Evolutionary conservation across 2,113 vertebrate genomes (phyloP).

Genomic region (Marcusenius ussheri): DNA sequence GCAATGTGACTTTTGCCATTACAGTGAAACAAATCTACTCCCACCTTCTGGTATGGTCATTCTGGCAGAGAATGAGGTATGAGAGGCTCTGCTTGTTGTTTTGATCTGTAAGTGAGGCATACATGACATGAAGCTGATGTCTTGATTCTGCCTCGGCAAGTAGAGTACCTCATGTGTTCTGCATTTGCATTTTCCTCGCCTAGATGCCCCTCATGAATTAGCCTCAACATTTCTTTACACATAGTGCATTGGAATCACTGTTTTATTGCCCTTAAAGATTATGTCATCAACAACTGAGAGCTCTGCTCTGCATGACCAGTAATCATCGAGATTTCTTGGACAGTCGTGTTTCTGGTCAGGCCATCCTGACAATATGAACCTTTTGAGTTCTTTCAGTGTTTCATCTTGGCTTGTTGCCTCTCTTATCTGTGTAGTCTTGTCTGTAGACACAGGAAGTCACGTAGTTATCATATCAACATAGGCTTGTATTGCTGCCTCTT

Average conservation of each 20-base stretch:
- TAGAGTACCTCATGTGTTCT: conserved; percentile 19
- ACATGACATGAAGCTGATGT: conserved; percentile 16
- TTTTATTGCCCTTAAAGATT: conserved; percentile 19
- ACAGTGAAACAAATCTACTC: conserved; percentile 21
- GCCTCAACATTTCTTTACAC: conserved; percentile 18
- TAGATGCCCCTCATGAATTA: conserved; percentile 18
- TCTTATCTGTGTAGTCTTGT: too few species aligned
- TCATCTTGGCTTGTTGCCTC: too few species aligned
- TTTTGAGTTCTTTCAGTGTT: too few species aligned
- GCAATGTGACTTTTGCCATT: conserved; percentile 24
- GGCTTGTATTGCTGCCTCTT: too few species aligned
- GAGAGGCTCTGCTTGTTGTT: conserved; percentile 21
- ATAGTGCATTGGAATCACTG: background rate
- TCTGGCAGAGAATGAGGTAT: conserved; percentile 8
- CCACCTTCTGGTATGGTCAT: conserved; percentile 22
- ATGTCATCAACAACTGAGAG: conserved; percentile 4
- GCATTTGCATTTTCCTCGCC: conserved; percentile 21
- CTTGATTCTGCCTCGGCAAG: conserved; percentile 18
- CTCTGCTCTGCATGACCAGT: conserved; percentile 8
- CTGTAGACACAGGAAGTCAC: too few species aligned
- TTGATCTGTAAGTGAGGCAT: conserved; percentile 13
- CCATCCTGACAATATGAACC: too few species aligned
- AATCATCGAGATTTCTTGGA: background rate
- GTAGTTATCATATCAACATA: too few species aligned
- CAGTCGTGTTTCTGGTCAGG: too few species aligned